Conservation (phyloP, 1,140 invertebrate genomes). For the Augochlora pura region DNA sequence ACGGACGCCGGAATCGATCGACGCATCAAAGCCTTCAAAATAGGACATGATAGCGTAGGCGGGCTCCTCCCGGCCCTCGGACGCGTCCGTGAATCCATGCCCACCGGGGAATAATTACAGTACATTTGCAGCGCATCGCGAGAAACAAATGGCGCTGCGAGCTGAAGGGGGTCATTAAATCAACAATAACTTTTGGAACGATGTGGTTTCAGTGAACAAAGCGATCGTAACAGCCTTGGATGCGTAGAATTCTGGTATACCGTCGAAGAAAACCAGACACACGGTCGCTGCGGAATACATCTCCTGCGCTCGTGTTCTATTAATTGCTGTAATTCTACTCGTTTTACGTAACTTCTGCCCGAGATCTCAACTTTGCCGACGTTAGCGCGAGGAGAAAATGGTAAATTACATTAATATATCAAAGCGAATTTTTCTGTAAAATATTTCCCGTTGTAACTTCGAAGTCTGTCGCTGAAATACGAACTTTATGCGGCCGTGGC, state of each 20-base stretch:
- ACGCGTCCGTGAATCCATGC: background rate
- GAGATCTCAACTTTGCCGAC: too few species aligned
- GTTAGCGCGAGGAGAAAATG: too few species aligned
- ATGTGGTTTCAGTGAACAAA: background rate
- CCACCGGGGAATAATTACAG: slow-evolving; percentile 21
- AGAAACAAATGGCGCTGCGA: background rate
- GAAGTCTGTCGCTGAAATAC: too few species aligned
- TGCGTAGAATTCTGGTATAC: background rate
- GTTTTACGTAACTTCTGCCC: too few species aligned
- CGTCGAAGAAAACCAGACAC: background rate
- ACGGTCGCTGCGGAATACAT: background rate
- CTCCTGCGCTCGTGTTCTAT: background rate
- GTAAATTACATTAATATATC: too few species aligned
- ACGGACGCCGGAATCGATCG: background rate
- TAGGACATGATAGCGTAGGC: background rate
- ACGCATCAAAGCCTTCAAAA: slow-evolving; percentile 4
- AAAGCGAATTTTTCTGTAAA: too few species aligned
- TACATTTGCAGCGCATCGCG: background rate
- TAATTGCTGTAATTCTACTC: background rate
- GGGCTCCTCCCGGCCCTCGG: background rate
- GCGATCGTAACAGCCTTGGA: background rate
- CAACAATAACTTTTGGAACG: slow-evolving; percentile 15
- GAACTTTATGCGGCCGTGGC: too few species aligned
- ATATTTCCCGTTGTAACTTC: too few species aligned
- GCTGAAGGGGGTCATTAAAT: background rate